These are phyloP conservation scores for Pontoporia blainvillei DNA, from an alignment of 2,113 vertebrate genomes.

Conservation along the genomic window DNA sequence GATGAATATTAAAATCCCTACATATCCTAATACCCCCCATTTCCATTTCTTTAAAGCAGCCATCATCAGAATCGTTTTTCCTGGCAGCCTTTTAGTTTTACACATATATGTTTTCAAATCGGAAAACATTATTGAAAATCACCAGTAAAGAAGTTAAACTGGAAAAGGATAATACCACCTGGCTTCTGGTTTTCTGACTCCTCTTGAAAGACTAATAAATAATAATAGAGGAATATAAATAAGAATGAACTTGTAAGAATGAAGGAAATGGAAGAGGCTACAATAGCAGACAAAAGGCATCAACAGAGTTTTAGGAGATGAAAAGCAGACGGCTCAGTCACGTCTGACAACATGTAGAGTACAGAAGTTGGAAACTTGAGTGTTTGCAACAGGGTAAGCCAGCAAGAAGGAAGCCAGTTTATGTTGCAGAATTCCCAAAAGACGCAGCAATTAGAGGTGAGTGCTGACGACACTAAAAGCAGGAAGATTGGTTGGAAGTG, in stretches of 20 bases:
- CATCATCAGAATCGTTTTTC: not conserved
- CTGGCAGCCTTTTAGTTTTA: not conserved
- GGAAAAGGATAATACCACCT: not conserved
- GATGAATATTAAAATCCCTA: not conserved
- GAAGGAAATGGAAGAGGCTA: not conserved
- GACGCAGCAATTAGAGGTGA: not conserved
- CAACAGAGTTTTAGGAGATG: not conserved
- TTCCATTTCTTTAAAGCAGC: constrained; percentile 10
- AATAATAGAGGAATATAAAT: not conserved
- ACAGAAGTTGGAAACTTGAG: not conserved
- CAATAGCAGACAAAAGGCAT: not conserved
- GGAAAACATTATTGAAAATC: not conserved
- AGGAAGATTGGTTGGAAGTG: not conserved
- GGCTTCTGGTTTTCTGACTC: not conserved
- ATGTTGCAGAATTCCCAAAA: not conserved
- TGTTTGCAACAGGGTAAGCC: not conserved
- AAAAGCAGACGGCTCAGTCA: not conserved
- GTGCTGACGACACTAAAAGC: not conserved
- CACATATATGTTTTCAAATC: not conserved
- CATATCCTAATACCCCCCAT: not conserved
- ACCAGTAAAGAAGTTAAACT: constrained; percentile 1
- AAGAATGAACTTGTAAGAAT: not conserved
- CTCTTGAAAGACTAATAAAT: not conserved
- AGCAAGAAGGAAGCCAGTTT: not conserved
- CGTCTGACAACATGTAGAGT: not conserved